Conservation (phyloP, 2,888 invertebrate genomes). For the Griposia aprilina region DNA sequence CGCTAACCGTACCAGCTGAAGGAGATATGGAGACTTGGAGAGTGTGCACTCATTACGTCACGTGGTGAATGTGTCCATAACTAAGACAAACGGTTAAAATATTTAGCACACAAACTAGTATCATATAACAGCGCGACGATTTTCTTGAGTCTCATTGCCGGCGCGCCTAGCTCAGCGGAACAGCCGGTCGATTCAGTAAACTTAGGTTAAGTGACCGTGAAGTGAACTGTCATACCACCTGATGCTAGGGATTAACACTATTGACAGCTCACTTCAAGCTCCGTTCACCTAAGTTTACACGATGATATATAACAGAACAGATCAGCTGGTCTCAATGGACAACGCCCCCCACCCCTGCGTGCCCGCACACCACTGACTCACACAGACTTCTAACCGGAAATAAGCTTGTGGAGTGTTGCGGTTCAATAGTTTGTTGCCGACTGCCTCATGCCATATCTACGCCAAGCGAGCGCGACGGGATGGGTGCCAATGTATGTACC, state of each 20-base stretch:
- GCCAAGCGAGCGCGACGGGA: neutral
- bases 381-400: constrained; percentile 31
- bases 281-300: no score
- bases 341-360: no score
- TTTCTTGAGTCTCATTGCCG: neutral
- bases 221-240: no score
- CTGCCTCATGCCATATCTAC: neutral
- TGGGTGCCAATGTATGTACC: no score
- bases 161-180: neutral
- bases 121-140: neutral
- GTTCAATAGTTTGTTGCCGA: constrained; percentile 37
- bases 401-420: constrained; percentile 13
- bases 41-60: neutral
- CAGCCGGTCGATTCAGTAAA: neutral
- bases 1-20: constrained; percentile 12
- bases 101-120: neutral
- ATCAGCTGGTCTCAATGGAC: neutral
- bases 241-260: no score
- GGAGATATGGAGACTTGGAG: neutral
- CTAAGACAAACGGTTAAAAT: neutral
- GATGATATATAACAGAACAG: no score
- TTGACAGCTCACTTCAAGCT: no score
- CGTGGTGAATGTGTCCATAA: neutral
- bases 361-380: constrained; percentile 4
- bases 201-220: no score